phyloP scores from a whole-genome alignment of 2,888 invertebrate species.

The Cyrtodaria siliqua region DNA sequence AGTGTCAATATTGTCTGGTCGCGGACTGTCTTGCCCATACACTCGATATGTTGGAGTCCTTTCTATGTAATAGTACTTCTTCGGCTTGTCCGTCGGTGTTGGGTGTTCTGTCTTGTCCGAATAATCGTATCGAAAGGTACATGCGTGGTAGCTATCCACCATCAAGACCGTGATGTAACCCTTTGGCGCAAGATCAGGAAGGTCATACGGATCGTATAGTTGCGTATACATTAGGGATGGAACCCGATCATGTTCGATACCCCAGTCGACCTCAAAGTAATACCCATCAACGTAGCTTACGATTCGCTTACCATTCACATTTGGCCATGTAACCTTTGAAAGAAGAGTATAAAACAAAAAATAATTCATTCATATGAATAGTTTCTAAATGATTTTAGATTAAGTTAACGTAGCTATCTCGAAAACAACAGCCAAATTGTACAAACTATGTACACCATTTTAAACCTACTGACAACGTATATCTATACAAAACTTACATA shows the following conservation, averaged over 20 bases:
- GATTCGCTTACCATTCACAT: conserved; percentile 55
- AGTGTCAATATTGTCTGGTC: no score
- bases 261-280: conserved; percentile 79
- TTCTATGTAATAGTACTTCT: conserved; percentile 10
- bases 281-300: conserved; percentile 69
- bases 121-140: conserved; percentile 72
- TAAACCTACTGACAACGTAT: no score
- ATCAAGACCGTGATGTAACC: conserved; percentile 74
- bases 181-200: conserved; percentile 60
- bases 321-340: conserved; percentile 75
- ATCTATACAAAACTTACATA: no score
- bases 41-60: conserved; percentile 8
- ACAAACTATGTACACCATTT: no score
- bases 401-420: no score
- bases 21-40: conserved; percentile 11
- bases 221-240: conserved; percentile 75
- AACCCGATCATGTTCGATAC: conserved; percentile 68
- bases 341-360: conserved; percentile 1
- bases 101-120: not conserved
- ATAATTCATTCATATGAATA: no score
- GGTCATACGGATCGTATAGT: conserved; percentile 75
- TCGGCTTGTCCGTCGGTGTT: not conserved
- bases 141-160: conserved; percentile 61
- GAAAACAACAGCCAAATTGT: no score
- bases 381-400: no score